A percentile compares a stretch with the other conserved stretches of the same genome.
Conservation (phyloP, 2,113 vertebrate genomes). For the Neolamprologus longior region DNA sequence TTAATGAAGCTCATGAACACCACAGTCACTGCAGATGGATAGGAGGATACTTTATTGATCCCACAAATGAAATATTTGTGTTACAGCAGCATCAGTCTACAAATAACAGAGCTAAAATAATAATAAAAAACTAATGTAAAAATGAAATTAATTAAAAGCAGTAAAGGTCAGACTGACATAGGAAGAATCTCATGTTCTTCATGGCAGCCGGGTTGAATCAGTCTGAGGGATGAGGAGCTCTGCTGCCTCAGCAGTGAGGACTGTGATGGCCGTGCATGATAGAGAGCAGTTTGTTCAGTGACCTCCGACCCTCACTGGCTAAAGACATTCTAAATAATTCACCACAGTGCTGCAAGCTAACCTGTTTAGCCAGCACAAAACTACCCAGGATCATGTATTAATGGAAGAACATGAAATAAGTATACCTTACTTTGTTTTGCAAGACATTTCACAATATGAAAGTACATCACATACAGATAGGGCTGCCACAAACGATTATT, state of each 20-base stretch:
- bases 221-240: too few relatives aligned
- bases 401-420: too few relatives aligned
- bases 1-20: not conserved
- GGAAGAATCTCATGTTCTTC: too few relatives aligned
- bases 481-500: too few relatives aligned
- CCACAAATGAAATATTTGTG: not conserved
- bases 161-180: not conserved
- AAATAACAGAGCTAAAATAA: not conserved
- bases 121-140: fast-evolving
- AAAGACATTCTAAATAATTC: not conserved
- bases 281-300: not conserved
- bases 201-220: too few relatives aligned
- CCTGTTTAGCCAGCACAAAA: not conserved
- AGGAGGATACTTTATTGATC: not conserved
- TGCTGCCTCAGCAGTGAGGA: too few relatives aligned
- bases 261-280: not conserved
- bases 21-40: not conserved
- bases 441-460: too few relatives aligned
- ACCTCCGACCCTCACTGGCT: not conserved
- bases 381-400: too few relatives aligned
- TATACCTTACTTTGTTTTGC: too few relatives aligned
- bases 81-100: not conserved
- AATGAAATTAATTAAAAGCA: not conserved
- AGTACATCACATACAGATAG: too few relatives aligned
- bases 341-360: not conserved